Evolutionary conservation across 2,888 invertebrate genomes (phyloP).

Genomic region (Dynastes maya): DNA sequence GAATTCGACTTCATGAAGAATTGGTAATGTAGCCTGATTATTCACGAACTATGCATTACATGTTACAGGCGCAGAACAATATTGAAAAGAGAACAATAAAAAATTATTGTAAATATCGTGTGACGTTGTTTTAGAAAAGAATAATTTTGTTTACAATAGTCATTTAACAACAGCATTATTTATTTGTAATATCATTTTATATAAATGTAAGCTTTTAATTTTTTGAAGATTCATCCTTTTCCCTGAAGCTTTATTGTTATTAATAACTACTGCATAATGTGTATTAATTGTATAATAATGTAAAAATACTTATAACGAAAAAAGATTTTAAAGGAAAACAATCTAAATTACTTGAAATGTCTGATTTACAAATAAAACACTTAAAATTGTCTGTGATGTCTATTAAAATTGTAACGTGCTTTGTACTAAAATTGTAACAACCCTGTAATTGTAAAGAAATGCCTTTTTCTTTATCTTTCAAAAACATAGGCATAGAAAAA

Average conservation of each 20-base stretch:
- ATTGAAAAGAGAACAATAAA: conserved; percentile 10
- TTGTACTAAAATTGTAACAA: conserved; percentile 44
- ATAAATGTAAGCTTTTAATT: conserved; percentile 27
- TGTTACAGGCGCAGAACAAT: conserved; percentile 19
- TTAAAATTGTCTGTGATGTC: conserved; percentile 48
- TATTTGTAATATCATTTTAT: conserved; percentile 38
- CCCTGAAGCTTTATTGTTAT: conserved; percentile 27
- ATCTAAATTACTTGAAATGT: conserved; percentile 41
- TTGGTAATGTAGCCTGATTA: conserved; percentile 52
- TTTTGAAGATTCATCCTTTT: conserved; percentile 16
- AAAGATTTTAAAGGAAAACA: conserved; percentile 41
- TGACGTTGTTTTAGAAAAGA: conserved; percentile 22
- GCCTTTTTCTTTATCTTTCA: conserved; percentile 25
- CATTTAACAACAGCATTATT: conserved; percentile 36
- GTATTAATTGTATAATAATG: conserved; percentile 34
- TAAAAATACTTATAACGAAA: conserved; percentile 34
- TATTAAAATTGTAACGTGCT: conserved; percentile 39
- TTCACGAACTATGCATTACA: conserved; percentile 15
- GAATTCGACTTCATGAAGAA: conserved; percentile 56
- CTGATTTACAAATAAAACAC: conserved; percentile 39
- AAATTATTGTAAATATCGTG: conserved; percentile 36
- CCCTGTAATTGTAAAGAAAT: conserved; percentile 45
- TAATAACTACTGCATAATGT: conserved; percentile 34
- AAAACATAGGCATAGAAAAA: conserved; percentile 31
- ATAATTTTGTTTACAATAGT: conserved; percentile 21